Evolutionary conservation across 2,113 vertebrate species (phyloP).

Genomic region (Syngnathus floridae): DNA sequence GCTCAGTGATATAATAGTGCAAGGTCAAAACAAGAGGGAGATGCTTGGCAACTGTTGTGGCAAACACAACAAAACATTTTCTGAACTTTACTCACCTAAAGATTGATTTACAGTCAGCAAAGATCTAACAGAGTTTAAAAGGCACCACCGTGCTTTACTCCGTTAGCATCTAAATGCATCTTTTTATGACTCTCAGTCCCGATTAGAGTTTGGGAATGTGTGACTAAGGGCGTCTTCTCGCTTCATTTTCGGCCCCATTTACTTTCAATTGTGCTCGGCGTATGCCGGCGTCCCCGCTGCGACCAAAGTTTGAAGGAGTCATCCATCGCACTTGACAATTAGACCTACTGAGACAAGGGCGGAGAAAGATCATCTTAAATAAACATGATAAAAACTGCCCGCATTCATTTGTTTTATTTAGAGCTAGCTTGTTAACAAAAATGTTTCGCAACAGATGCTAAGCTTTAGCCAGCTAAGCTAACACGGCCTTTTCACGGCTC

Average conservation of each 20-base stretch:
- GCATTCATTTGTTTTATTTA: background rate
- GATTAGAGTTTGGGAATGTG: slow-evolving; percentile 5
- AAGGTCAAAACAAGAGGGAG: background rate
- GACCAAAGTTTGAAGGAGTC: background rate
- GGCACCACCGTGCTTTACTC: background rate
- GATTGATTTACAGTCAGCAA: too few relatives aligned
- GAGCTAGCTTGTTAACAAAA: background rate
- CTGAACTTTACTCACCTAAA: background rate
- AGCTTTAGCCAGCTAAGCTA: background rate
- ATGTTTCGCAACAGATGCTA: background rate
- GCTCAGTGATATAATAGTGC: background rate
- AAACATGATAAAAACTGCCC: background rate
- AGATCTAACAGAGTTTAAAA: background rate
- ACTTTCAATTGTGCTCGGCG: background rate
- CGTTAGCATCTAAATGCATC: background rate
- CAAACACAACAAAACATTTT: background rate
- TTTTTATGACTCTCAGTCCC: background rate
- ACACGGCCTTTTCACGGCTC: background rate
- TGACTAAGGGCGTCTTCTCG: background rate
- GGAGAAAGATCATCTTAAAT: slow-evolving; percentile 1
- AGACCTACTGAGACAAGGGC: slow-evolving; percentile 1
- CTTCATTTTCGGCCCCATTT: background rate
- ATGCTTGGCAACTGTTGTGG: background rate
- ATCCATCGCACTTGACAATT: slow-evolving; percentile 3
- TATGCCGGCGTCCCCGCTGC: background rate